Conservation (phyloP, 1,140 invertebrate genomes). For the Panonychus citri region DNA sequence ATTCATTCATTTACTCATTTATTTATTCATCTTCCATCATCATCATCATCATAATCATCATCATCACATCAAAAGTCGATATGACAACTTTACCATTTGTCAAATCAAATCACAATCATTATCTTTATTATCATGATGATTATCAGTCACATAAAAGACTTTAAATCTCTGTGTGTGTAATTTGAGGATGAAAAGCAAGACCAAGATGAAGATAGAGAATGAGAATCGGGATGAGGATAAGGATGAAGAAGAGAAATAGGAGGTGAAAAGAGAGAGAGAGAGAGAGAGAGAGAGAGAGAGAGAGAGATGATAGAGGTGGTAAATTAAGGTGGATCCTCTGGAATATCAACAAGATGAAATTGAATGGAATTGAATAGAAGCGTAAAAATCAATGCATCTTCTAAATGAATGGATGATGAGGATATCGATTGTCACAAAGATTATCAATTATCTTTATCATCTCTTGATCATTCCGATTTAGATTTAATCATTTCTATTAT, state of each 20-base stretch:
- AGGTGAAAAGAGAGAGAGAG: neutral
- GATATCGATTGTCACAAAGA: neutral
- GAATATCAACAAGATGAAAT: too few relatives aligned
- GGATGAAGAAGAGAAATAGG: neutral
- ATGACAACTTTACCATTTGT: neutral
- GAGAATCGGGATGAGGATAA: neutral
- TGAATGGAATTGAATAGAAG: too few relatives aligned
- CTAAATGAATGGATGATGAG: too few relatives aligned
- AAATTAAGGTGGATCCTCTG: neutral
- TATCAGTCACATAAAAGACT: neutral
- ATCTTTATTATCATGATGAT: neutral
- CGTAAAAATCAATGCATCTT: too few relatives aligned
- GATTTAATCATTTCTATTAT: too few relatives aligned
- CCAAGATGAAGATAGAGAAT: neutral
- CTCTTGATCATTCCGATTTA: too few relatives aligned
- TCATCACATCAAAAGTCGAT: neutral
- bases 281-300: constrained; percentile 1
- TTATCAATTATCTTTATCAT: neutral
- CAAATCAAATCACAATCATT: neutral
- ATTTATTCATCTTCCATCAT: neutral
- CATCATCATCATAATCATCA: neutral
- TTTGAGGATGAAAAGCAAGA: neutral
- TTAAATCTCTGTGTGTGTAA: neutral
- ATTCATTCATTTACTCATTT: neutral
- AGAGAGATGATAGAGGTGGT: neutral